A percentile compares a stretch with the other conserved stretches of the same genome.
These are phyloP conservation scores for Drosophila mulleri DNA, from an alignment of 2,888 invertebrate genomes.

Conservation along the genomic window DNA sequence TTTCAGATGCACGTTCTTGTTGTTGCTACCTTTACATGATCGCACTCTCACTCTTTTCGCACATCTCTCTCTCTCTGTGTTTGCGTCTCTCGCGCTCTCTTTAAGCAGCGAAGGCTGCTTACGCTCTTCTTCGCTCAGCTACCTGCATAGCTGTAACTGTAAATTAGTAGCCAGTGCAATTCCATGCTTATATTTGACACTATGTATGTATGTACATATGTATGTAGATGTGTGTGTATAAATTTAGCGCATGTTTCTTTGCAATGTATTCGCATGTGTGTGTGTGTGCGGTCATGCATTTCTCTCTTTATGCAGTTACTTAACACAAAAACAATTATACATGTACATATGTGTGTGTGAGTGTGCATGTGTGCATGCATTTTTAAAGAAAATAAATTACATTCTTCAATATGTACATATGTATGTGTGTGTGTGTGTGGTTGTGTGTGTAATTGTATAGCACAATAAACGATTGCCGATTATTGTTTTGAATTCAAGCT, in stretches of 20 bases:
- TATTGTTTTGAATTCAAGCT: not conserved
- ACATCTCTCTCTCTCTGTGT: not conserved
- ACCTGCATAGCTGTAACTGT: slow-evolving; percentile 36
- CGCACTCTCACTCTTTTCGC: slow-evolving; percentile 5
- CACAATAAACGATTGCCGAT: slow-evolving; percentile 1
- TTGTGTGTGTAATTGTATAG: not conserved
- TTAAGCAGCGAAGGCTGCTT: not conserved
- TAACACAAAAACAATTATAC: slow-evolving; percentile 5
- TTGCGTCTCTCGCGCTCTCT: not conserved
- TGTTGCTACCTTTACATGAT: slow-evolving; percentile 8
- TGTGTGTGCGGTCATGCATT: not conserved
- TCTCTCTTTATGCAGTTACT: slow-evolving; percentile 5
- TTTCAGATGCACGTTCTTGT: slow-evolving; percentile 8
- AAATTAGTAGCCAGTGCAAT: slow-evolving; percentile 42
- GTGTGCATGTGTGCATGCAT: not conserved
- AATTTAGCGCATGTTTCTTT: not conserved
- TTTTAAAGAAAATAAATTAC: not conserved
- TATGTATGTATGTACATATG: not conserved
- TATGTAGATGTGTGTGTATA: not conserved
- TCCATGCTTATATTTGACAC: slow-evolving; percentile 6
- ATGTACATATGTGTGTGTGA: not conserved
- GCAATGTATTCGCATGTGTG: not conserved
- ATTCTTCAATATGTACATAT: not conserved
- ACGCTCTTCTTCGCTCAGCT: slow-evolving; percentile 1
- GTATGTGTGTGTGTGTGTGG: too few relatives aligned